A percentile compares a stretch with the other conserved stretches of the same genome.
These are phyloP conservation scores for Gonioctena quinquepunctata DNA, from an alignment of 1,140 invertebrate genomes.

Conservation along the genomic window DNA sequence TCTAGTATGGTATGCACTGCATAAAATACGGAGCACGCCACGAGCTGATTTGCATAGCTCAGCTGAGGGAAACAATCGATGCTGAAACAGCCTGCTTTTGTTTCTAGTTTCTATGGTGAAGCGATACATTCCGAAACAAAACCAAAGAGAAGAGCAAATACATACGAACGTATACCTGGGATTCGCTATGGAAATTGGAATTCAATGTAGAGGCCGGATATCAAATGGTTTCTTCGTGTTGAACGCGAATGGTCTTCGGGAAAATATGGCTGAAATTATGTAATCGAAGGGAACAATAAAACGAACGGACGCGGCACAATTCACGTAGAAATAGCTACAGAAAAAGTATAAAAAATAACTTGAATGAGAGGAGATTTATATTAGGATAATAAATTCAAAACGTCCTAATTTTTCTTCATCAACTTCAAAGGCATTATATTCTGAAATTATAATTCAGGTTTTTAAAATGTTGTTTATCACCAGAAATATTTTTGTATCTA, in stretches of 20 bases:
- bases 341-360: no score
- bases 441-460: no score
- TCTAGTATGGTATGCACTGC: slow-evolving; percentile 39
- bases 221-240: no score
- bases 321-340: no score
- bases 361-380: no score
- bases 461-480: no score
- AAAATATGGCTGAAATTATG: background rate
- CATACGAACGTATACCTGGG: slow-evolving; percentile 1
- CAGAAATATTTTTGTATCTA: no score
- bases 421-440: no score
- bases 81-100: slow-evolving; percentile 31
- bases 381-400: no score
- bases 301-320: background rate
- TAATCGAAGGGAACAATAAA: background rate
- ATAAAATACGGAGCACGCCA: slow-evolving; percentile 54
- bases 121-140: slow-evolving; percentile 16
- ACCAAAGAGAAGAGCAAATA: background rate
- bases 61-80: slow-evolving; percentile 55
- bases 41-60: slow-evolving; percentile 54
- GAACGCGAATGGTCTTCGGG: background rate
- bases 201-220: background rate
- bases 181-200: slow-evolving; percentile 6
- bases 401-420: no score
- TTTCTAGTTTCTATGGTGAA: slow-evolving; percentile 24